Evolutionary conservation across 2,113 vertebrate species (phyloP).

Genomic region (Donacobius atricapilla): DNA sequence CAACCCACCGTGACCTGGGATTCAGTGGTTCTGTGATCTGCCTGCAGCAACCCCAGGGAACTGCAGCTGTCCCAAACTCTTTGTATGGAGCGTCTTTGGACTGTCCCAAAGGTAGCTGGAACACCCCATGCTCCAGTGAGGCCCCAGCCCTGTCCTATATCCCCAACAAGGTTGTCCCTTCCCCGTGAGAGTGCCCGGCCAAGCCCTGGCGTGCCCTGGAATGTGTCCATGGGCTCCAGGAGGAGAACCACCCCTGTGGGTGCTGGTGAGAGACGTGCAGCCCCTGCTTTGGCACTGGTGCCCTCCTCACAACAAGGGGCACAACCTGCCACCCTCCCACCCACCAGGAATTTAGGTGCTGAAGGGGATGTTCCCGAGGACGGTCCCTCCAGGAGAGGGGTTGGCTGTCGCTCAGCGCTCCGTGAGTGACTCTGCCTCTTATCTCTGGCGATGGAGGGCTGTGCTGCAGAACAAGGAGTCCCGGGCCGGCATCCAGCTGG

Average conservation of each 20-base stretch:
- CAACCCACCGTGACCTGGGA: neutral
- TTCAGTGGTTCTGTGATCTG: neutral
- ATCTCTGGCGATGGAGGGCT: neutral
- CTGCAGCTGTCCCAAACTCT: neutral
- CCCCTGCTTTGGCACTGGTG: accelerated
- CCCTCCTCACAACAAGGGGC: neutral
- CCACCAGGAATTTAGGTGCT: accelerated
- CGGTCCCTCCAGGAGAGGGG: neutral
- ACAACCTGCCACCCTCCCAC: neutral
- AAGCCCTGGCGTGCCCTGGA: neutral
- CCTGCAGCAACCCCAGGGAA: neutral
- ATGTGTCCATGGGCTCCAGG: accelerated
- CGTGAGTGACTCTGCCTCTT: neutral
- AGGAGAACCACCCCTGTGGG: accelerated
- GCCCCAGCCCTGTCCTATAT: accelerated
- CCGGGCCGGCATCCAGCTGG: neutral
- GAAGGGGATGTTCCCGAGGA: neutral
- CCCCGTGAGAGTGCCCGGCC: neutral
- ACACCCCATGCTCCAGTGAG: accelerated
- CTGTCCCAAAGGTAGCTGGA: neutral
- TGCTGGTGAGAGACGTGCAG: neutral
- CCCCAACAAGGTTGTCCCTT: accelerated
- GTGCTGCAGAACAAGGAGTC: neutral
- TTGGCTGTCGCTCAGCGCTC: accelerated
- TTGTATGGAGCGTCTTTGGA: accelerated